Evolutionary conservation across 1,140 invertebrate genomes (phyloP), one percentile per base, ranked within the genome.

Genomic region (Trichoplusia ni): DNA sequence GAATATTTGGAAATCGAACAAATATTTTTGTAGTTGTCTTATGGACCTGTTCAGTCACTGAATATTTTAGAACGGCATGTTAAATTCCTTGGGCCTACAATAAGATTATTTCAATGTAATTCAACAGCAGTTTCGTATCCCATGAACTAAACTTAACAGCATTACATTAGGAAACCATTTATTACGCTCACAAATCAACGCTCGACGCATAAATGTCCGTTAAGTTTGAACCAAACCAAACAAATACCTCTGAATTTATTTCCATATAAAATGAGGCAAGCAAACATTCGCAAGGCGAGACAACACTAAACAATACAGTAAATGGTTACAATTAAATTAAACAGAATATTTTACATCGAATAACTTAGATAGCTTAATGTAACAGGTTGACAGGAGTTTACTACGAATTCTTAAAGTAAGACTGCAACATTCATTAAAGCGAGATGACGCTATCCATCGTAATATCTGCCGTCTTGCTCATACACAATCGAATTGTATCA

Each of bases 191-290:
- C 54, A 58, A 44, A 58, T 44, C 54, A 29, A 58, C 23, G 14
- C 18, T 7, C 13, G n/a, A 42, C 29, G 11, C 38, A 58, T 38
- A 38, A 42, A 44, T 31, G 38, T 44, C 25, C 6, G 44, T 27
- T 29, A 18, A 42, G 27, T 27, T 42, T 44, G 21, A 58, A 4
- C 1, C 7, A 0, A 18, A 31, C 29, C 25, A 42, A 58, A 44
- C 38, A 44, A 58, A 58, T 58, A 42, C 25, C 25, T 42, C 14
- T 8, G 38, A 42, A 58, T 58, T 21, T 44, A 58, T 58, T 58
- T 44, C 38, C 38, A 42, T 58, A 4, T 9, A 7, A 44, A 58
- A 54, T 38, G 51, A 31, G 7, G 46, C 14, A 14, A 8, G 27
- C 9, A 49, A 54, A 44, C 18, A 27, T 27, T 49, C 1, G 38